Evolutionary conservation across 2,113 vertebrate species (phyloP), one percentile per base, ranked within the genome.

Genomic region (Alosa alosa): DNA sequence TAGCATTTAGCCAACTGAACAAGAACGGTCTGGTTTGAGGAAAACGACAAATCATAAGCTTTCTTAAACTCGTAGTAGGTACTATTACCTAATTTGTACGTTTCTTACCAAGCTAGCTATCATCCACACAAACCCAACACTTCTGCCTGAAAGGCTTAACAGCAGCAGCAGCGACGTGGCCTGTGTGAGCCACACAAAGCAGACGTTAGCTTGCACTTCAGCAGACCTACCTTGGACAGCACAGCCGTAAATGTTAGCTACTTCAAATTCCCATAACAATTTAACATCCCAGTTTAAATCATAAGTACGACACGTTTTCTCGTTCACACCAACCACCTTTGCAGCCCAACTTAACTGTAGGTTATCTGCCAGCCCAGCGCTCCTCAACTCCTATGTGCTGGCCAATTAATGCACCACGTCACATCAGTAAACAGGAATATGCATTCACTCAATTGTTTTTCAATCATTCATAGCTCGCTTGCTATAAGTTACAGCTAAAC

Each of bases 121-220:
- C 64, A 72, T 13, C 64, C 31, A 72, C n/a, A 72, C 64, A 72
- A 72, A 36, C 64, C 8, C 31, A 31, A 31, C 64, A 72, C 64
- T 72, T 72, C n/a, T 72, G 64, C 31, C n/a, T 72, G 8, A 68
- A 25, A 64, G 25, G 25, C 64, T 36, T 25, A 13, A 72, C 64
- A 72, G n/a, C 13, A 72, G 31, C 91, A 89, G 92, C 89, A 82
- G 89, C 90, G 92, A 95, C 93, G 94, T 94, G 95, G 93, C 94
- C 93, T 92, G 44, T 18, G 39, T 36, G 49, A 81, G 81, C 49
- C 44, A 52, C 88, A 88, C 88, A 89, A 78, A 85, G 84, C 36
- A 88, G 88, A 92, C 92, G 90, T 91, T 72, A 72, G 64, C 25
- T 72, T 72, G 25, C 25, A 72, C n/a, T 72, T 72, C 1, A 36